Conservation (phyloP, 2,797 vertebrate genomes). For the Trichosurus vulpecula region DNA sequence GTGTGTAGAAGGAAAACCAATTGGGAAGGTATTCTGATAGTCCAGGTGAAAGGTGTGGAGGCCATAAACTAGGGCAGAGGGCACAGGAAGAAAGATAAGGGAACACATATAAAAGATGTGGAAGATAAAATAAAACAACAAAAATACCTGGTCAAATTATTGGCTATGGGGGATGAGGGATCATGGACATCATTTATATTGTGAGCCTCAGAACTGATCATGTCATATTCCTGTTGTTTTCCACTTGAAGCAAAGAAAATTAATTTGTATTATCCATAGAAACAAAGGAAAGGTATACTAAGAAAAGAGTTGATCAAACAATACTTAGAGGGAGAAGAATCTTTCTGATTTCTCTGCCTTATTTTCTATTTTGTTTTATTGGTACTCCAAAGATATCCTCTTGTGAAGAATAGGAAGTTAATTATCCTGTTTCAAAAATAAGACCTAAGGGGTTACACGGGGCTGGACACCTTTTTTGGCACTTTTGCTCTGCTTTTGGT, state of each 20-base stretch:
- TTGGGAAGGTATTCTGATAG: no score
- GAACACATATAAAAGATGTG: not conserved
- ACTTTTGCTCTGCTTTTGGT: not conserved
- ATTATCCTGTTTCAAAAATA: not conserved
- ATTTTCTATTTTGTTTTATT: not conserved
- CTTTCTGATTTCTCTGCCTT: not conserved
- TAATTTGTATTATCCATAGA: no score
- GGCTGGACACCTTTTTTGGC: not conserved
- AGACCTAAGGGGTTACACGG: not conserved
- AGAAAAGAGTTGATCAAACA: not conserved
- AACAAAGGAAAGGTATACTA: not conserved
- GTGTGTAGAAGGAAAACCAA: no score
- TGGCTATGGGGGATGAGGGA: not conserved
- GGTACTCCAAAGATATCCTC: not conserved
- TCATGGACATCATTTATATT: not conserved
- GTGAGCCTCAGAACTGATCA: not conserved
- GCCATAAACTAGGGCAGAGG: not conserved
- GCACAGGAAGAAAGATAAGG: not conserved
- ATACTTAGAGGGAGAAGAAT: not conserved
- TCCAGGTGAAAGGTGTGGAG: not conserved
- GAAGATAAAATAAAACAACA: not conserved
- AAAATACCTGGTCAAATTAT: not conserved
- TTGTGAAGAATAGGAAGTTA: not conserved
- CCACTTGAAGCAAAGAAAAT: no score
- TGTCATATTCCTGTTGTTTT: no score